Base-by-base conservation (phyloP, 1,140 invertebrate species). In the Drosophila pallidifrons region DNA sequence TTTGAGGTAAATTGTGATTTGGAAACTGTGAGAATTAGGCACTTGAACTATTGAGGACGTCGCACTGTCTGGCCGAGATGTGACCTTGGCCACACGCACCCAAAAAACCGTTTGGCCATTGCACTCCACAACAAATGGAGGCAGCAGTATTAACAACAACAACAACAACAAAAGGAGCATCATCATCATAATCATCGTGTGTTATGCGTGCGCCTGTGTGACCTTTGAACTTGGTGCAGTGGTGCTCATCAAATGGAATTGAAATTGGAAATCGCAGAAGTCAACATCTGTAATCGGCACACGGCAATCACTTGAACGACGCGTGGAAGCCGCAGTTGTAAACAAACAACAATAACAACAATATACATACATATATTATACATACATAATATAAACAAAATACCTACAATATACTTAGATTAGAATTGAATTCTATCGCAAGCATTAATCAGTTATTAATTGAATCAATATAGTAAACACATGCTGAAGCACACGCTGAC, bases 401-500 rank as follows among this genome's bases (percentile, higher is more conserved):
- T 38, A 38, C n/a, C n/a, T 38, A 55, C 41, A 57, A 6, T 25
- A 20, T 25, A 47, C 5, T 38, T 64, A 20, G 61, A 69, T 75
- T 58, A 52, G 15, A 55, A 16, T 64, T 25, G 20, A 25, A 70
- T 68, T 61, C 57, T 43, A 52, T 73, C 46, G 51, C 46, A 20
- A 41, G 8, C 54, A 41, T 35, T 70, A 69, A 71, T 70, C 67
- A 75, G 70, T 75, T 70, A 71, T 64, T 75, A 69, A 76, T 71
- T 71, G 46, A 71, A 57, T 47, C 63, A 58, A 71, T 49, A 47
- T 55, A 61, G 13, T 54, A 28, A 28, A 49, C 20, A 25, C 20
- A 10, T 6, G 7, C 11, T 32, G 30, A 30, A 35, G 20, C 35
- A 57, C 61, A 72, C 43, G 54, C 54, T 66, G 60, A 66, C 63